These are phyloP conservation scores for Stratiolaelaps scimitus DNA, from an alignment of 1,140 invertebrate genomes.

Conservation along the genomic window DNA sequence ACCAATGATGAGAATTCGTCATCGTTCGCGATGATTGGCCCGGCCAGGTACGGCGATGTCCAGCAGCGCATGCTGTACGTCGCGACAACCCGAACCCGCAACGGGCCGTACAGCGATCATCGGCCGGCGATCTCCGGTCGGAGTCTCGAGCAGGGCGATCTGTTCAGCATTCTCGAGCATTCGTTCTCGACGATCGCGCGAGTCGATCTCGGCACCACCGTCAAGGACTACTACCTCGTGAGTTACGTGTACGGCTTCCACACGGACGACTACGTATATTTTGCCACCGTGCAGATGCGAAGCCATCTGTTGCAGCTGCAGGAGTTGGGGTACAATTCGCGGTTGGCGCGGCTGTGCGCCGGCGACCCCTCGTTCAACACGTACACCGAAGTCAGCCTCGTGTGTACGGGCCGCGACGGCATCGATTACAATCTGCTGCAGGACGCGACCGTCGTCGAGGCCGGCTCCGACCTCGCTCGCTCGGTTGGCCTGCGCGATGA, in stretches of 20 bases:
- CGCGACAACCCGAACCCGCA: slow-evolving; percentile 81
- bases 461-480: slow-evolving; percentile 62
- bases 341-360: slow-evolving; percentile 78
- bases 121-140: slow-evolving; percentile 82
- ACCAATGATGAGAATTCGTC: slow-evolving; percentile 81
- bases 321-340: slow-evolving; percentile 79
- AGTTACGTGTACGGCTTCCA: slow-evolving; percentile 92
- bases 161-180: slow-evolving; percentile 53
- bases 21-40: slow-evolving; percentile 86
- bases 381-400: slow-evolving; percentile 83
- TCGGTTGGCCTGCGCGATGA: slow-evolving; percentile 61
- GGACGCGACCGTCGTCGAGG: slow-evolving; percentile 68
- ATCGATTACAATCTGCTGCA: slow-evolving; percentile 73
- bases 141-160: slow-evolving; percentile 50
- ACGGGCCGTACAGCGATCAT: slow-evolving; percentile 78
- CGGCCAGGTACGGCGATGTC: slow-evolving; percentile 65
- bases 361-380: slow-evolving; percentile 80
- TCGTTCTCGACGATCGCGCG: slow-evolving; percentile 71
- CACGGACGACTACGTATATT: slow-evolving; percentile 83
- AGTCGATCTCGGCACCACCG: slow-evolving; percentile 79
- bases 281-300: slow-evolving; percentile 83
- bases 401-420: slow-evolving; percentile 55
- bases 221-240: slow-evolving; percentile 74
- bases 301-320: slow-evolving; percentile 65
- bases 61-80: slow-evolving; percentile 74